Evolutionary conservation across 2,888 invertebrate genomes (phyloP).

Genomic region (Erannis defoliaria): DNA sequence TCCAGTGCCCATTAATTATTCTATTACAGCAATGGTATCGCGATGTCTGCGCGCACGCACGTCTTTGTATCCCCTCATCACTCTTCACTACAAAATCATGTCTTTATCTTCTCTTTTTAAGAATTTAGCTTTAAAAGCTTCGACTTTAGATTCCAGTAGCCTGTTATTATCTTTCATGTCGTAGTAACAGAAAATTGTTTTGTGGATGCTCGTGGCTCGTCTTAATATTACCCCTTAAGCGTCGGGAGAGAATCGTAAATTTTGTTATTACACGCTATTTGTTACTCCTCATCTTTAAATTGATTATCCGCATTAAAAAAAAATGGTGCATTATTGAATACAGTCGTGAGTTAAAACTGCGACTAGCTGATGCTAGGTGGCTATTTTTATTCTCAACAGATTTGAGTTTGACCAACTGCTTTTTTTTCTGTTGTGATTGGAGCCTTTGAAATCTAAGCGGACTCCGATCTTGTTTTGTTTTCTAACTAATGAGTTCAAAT

Average conservation of each 20-base stretch:
- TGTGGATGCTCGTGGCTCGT: slow-evolving; percentile 19
- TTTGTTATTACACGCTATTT: slow-evolving; percentile 21
- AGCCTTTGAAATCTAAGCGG: not conserved
- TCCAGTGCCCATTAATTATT: slow-evolving; percentile 79
- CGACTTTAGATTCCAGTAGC: slow-evolving; percentile 55
- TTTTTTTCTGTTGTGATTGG: not conserved
- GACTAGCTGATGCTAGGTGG: not conserved
- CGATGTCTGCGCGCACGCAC: slow-evolving; percentile 69
- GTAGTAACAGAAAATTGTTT: slow-evolving; percentile 34
- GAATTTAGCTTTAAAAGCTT: slow-evolving; percentile 39
- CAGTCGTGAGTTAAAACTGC: not conserved
- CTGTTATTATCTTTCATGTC: slow-evolving; percentile 47
- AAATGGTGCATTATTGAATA: not conserved
- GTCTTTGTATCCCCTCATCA: slow-evolving; percentile 70
- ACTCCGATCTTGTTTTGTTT: not conserved
- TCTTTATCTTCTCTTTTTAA: slow-evolving; percentile 41
- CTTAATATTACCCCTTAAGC: slow-evolving; percentile 26
- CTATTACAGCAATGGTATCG: slow-evolving; percentile 77
- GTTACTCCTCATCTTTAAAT: slow-evolving; percentile 14
- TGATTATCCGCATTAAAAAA: too few species aligned
- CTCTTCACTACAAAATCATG: slow-evolving; percentile 55
- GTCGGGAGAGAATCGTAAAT: slow-evolving; percentile 27
- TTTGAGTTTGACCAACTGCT: too few species aligned
- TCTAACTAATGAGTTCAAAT: slow-evolving; percentile 19
- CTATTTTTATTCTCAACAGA: not conserved